Base-by-base conservation (phyloP, 2,797 vertebrate species). In the Platyrinchus mystaceus region DNA sequence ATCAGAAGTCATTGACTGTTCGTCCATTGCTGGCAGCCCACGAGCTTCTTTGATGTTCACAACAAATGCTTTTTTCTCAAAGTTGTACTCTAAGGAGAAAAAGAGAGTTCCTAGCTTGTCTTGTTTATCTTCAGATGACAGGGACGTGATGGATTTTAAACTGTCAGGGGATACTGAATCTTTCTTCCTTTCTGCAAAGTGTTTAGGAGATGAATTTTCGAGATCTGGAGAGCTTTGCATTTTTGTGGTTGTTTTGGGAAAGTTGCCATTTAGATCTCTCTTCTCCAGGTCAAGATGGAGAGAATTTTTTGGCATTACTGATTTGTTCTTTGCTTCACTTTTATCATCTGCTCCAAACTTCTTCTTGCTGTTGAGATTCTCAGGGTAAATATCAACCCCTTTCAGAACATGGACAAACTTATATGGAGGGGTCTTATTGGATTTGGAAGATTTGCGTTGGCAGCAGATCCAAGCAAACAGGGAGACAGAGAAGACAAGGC, bases 331-430 rank as follows among this genome's bases (percentile, higher is more conserved):
- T 94, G 46, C 69, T 95, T 99, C 98, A 24, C 81, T 96, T 96
- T 98, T 97, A 37, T 98, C 98, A 49, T 98, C 95, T 32, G 97
- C 98, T 49, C 98, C 98, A 69, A 99, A 99, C 82, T 99, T 99
- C 97, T 99, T 99, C 97, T 99, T 99, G 94, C 98, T 98, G 71
- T 97, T 99, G 85, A 99, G 98, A 92, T 99, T 99, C 97, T 99
- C 99, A 0, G 99, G 99, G 88, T 99, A 99, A 94, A 99, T 99
- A 96, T 99, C 99, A 44, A 99, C 99, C 30, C 99, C 99, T 94
- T 99, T 99, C 66, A 99, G 98, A 98, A 99, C 99, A 96, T 99
- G 99, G 64, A 99, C 99, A 95, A 99, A 99, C 97, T 99, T 99
- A 96, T 99, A 99, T 2, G 99, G 98, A 74, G 99, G 99, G 13